phyloP scores from a whole-genome alignment of 2,113 vertebrate species.

The Anoura caudifer region DNA sequence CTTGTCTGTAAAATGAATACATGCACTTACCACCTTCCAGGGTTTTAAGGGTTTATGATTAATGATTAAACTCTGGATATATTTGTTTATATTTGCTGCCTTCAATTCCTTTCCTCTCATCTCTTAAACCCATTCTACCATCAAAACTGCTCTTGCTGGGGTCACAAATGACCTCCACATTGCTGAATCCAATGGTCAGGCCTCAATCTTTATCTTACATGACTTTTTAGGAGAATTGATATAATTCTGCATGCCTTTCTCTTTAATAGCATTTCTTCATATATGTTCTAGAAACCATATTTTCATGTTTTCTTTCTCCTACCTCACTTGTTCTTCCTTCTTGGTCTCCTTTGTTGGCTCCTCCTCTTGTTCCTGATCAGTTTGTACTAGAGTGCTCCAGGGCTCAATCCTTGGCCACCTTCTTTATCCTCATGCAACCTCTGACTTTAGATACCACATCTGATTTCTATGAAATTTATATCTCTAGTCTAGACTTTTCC shows the following conservation, averaged over 20 bases:
- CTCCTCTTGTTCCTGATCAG: not conserved
- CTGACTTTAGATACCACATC: not conserved
- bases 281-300: not conserved
- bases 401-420: not conserved
- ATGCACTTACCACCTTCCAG: not conserved
- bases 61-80: not conserved
- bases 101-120: not conserved
- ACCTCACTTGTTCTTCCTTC: not conserved
- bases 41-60: not conserved
- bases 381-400: not conserved
- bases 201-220: not conserved
- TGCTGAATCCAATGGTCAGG: not conserved
- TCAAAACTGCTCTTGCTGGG: not conserved
- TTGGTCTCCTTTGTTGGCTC: not conserved
- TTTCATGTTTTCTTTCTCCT: not conserved
- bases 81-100: not conserved
- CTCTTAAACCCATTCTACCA: not conserved
- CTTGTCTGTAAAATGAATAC: not conserved
- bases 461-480: not conserved
- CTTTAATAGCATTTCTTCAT: not conserved
- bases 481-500: not conserved
- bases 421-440: not conserved
- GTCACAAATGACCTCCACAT: not conserved
- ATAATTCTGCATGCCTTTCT: not conserved
- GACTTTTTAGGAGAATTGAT: not conserved